Evolutionary conservation across 2,888 invertebrate genomes (phyloP).

Genomic region (Allacma fusca): DNA sequence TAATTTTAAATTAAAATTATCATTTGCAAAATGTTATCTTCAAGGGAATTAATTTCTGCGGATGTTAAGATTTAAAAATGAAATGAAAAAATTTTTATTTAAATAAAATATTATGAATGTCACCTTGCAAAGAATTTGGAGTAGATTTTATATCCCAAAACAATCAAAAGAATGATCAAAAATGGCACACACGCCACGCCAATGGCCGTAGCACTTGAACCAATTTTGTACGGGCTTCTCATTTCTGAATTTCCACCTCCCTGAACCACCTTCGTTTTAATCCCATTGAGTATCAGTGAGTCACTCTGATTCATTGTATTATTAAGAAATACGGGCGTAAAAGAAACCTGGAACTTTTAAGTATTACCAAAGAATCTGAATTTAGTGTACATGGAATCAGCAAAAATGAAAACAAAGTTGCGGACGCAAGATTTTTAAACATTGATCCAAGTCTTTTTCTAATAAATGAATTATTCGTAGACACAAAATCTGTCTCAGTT

Average conservation of each 20-base stretch:
- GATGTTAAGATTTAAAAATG: background rate
- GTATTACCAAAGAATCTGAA: no score
- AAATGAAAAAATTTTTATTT: background rate
- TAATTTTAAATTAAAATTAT: no score
- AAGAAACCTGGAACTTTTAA: no score
- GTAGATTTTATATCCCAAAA: conserved; percentile 14
- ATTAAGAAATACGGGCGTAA: no score
- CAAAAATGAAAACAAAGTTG: no score
- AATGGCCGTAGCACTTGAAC: conserved; percentile 24
- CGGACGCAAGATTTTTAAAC: no score
- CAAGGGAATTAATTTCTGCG: background rate
- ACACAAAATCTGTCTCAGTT: no score
- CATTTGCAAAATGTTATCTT: no score
- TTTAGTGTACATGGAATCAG: no score
- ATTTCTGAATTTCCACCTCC: background rate
- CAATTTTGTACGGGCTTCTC: background rate
- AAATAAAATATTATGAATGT: background rate
- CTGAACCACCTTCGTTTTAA: background rate
- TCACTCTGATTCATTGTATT: conserved; percentile 23
- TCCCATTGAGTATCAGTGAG: background rate
- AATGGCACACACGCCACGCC: conserved; percentile 9
- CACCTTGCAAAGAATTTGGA: conserved; percentile 17
- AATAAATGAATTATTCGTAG: no score
- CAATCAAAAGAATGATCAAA: conserved; percentile 19
- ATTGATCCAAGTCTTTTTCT: no score